These are phyloP conservation scores for Zaprionus davidi DNA, from an alignment of 1,140 invertebrate species.

Conservation along the genomic window DNA sequence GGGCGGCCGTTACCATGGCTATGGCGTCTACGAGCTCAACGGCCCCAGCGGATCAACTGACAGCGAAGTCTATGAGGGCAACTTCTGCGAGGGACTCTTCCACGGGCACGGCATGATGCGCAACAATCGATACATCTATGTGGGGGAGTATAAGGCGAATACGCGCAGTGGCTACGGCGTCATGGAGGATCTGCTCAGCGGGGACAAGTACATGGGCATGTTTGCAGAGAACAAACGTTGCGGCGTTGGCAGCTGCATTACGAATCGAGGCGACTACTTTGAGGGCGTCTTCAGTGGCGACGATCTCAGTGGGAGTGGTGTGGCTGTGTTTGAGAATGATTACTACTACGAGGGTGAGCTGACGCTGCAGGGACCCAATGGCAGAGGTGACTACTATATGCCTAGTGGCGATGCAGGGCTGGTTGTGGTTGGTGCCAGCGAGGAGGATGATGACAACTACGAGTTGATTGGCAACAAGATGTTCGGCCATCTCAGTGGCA, in stretches of 20 bases:
- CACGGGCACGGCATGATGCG: conserved; percentile 93
- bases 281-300: conserved; percentile 93
- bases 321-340: conserved; percentile 95
- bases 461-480: conserved; percentile 77
- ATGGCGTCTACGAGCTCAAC: conserved; percentile 87
- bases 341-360: conserved; percentile 96
- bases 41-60: conserved; percentile 88
- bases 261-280: conserved; percentile 95
- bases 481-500: conserved; percentile 88
- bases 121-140: conserved; percentile 93
- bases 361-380: conserved; percentile 86
- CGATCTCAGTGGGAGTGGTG: conserved; percentile 91
- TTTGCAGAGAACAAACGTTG: conserved; percentile 93
- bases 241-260: conserved; percentile 93
- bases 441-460: conserved; percentile 59
- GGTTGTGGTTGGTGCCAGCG: conserved; percentile 23
- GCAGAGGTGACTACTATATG: conserved; percentile 92
- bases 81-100: conserved; percentile 92
- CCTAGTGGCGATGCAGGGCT: conserved; percentile 84
- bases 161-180: conserved; percentile 93
- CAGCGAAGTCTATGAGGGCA: conserved; percentile 92
- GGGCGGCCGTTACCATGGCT: conserved; percentile 92
- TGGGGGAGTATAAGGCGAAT: conserved; percentile 92
- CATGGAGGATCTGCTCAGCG: conserved; percentile 92
- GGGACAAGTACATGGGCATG: conserved; percentile 94